Evolutionary conservation across 1,140 invertebrate genomes (phyloP).

Genomic region (Forficula auricularia): DNA sequence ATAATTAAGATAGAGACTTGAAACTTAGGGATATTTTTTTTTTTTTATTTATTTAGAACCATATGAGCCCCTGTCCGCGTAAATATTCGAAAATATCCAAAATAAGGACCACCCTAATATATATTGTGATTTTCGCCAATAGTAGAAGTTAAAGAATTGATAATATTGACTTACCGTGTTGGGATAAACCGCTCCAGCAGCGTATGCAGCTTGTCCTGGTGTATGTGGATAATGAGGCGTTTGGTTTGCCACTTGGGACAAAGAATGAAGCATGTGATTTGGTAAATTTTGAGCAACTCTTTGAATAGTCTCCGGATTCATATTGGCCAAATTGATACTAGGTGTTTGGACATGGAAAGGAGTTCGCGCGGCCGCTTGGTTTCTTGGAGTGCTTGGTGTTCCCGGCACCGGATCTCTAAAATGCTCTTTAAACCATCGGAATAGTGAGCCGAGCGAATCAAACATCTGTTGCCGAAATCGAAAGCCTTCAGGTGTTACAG

Average conservation of each 20-base stretch:
- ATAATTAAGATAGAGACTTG: too few species aligned
- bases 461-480: slow-evolving; percentile 79
- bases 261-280: slow-evolving; percentile 49
- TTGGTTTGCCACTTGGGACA: slow-evolving; percentile 48
- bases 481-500: slow-evolving; percentile 81
- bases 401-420: slow-evolving; percentile 77
- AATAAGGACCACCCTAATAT: too few species aligned
- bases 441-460: slow-evolving; percentile 58
- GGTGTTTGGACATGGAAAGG: slow-evolving; percentile 44
- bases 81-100: too few species aligned
- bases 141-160: neutral
- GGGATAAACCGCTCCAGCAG: slow-evolving; percentile 25
- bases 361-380: slow-evolving; percentile 39
- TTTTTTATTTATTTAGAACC: too few species aligned
- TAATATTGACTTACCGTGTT: slow-evolving; percentile 30
- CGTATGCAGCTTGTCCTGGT: slow-evolving; percentile 31
- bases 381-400: slow-evolving; percentile 52
- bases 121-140: too few species aligned
- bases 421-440: slow-evolving; percentile 97
- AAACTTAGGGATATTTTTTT: too few species aligned
- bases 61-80: too few species aligned
- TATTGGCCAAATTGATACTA: slow-evolving; percentile 31
- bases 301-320: slow-evolving; percentile 53
- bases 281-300: slow-evolving; percentile 54
- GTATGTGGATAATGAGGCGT: slow-evolving; percentile 49